Evolutionary conservation across 2,888 invertebrate species (phyloP).

Genomic region (Drosophila meridionalis): DNA sequence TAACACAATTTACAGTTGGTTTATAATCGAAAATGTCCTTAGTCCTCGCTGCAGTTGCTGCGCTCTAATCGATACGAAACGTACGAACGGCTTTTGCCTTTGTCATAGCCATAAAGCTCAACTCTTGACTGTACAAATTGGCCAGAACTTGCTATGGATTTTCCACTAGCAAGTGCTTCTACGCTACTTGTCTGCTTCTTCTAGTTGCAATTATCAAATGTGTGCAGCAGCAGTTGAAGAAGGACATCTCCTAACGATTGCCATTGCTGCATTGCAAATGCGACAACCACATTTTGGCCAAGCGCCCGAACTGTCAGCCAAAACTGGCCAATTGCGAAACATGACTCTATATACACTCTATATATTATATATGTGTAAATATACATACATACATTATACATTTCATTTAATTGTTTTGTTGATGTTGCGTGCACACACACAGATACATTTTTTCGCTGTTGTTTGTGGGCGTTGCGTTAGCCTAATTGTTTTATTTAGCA

Average conservation of each 20-base stretch:
- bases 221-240: conserved; percentile 37
- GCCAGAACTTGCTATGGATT: conserved; percentile 47
- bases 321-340: conserved; percentile 60
- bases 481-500: conserved; percentile 37
- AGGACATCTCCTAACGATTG: conserved; percentile 44
- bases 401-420: conserved; percentile 15
- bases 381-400: conserved; percentile 9
- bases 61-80: conserved; percentile 63
- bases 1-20: conserved; percentile 68
- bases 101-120: conserved; percentile 70
- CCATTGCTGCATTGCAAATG: conserved; percentile 69
- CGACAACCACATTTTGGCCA: conserved; percentile 67
- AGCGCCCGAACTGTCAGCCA: conserved; percentile 53
- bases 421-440: neutral
- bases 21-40: conserved; percentile 50
- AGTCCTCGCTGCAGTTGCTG: conserved; percentile 42
- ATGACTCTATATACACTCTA: neutral
- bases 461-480: conserved; percentile 32
- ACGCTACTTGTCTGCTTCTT: neutral
- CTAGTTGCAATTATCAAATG: conserved; percentile 66
- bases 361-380: conserved; percentile 13
- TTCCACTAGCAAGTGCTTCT: conserved; percentile 21
- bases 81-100: conserved; percentile 51
- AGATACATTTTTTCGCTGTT: conserved; percentile 4
- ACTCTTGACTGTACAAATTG: conserved; percentile 2